Conservation (phyloP, 2,113 vertebrate genomes). For the Vidua chalybeata region DNA sequence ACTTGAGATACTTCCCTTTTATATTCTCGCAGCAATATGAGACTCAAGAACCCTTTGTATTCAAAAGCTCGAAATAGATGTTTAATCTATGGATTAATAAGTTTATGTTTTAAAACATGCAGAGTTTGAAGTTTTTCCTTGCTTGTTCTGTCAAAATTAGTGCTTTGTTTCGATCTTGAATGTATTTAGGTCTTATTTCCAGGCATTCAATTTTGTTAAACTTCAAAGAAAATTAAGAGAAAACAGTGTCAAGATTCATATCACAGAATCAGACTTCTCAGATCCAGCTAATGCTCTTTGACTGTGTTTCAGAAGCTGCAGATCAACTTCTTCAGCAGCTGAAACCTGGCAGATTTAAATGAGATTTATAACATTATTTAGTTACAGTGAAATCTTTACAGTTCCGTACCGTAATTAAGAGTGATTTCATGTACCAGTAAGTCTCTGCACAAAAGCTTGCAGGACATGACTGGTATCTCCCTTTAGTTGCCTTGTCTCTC, state of each 20-base stretch:
- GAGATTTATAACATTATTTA: neutral
- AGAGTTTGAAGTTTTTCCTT: neutral
- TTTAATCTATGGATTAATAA: neutral
- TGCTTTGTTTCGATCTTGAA: neutral
- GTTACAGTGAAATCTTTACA: neutral
- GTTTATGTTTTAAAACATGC: neutral
- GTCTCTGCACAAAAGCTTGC: neutral
- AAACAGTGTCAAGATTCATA: neutral
- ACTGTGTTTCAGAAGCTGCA: constrained; percentile 2
- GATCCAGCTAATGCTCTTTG: neutral
- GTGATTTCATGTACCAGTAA: neutral
- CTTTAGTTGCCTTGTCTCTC: neutral
- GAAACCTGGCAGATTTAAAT: neutral
- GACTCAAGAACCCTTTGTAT: neutral
- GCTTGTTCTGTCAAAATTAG: neutral
- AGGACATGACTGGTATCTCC: neutral
- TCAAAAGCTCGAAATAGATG: neutral
- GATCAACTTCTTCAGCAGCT: neutral
- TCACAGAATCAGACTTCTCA: neutral
- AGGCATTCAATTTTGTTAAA: neutral
- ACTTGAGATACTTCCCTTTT: neutral
- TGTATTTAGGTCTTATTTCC: neutral
- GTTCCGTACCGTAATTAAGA: neutral
- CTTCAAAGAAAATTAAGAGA: neutral
- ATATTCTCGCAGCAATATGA: neutral